Evolutionary conservation across 2,888 invertebrate species (phyloP).

Genomic region (Plagodis dolabraria): DNA sequence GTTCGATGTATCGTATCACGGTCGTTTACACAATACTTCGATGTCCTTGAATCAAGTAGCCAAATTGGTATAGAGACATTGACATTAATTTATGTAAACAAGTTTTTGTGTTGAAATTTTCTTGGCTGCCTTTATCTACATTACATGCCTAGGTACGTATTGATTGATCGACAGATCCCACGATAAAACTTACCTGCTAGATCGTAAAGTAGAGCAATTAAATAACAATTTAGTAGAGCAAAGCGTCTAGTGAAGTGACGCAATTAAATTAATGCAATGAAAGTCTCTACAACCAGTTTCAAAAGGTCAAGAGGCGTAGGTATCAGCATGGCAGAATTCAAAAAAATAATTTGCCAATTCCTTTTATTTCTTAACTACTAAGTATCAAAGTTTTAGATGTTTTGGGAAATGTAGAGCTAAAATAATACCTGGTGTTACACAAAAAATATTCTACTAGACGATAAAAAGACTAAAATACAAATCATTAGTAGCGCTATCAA

Average conservation of each 20-base stretch:
- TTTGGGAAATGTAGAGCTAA: neutral
- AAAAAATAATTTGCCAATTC: no score
- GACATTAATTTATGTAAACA: constrained; percentile 9
- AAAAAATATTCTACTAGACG: neutral
- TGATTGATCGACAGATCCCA: neutral
- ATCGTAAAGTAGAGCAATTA: constrained; percentile 25
- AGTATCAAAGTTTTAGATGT: neutral
- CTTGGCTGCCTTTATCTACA: neutral
- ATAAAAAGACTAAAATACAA: neutral
- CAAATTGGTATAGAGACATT: constrained; percentile 17
- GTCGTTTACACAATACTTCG: constrained; percentile 42
- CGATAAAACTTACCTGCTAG: constrained; percentile 7
- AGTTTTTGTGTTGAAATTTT: constrained; percentile 21
- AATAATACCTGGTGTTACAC: neutral
- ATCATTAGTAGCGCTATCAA: constrained; percentile 45
- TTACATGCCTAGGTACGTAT: neutral
- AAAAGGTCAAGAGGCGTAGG: constrained; percentile 15
- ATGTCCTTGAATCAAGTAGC: constrained; percentile 35
- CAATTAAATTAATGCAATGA: constrained; percentile 35
- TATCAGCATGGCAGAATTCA: no score
- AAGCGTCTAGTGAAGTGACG: constrained; percentile 31
- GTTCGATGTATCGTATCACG: constrained; percentile 42
- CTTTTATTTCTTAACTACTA: no score
- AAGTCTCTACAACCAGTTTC: constrained; percentile 37
- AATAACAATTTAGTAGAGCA: constrained; percentile 28